A percentile compares a stretch with the other conserved stretches of the same genome.
Conservation (phyloP, 1,140 invertebrate species). For the Drosophila bifasciata region DNA sequence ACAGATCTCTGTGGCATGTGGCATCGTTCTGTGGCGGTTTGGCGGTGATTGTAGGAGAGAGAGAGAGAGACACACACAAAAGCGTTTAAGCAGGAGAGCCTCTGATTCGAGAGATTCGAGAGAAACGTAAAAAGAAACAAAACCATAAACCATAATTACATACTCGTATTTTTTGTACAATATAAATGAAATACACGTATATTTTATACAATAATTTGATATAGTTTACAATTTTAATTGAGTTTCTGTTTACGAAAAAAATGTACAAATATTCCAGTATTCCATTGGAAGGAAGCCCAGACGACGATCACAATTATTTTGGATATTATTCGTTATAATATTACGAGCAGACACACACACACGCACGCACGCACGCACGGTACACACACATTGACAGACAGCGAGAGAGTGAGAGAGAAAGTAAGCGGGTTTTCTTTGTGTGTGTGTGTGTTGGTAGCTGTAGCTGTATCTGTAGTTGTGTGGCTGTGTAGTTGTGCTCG, state of each 20-base stretch:
- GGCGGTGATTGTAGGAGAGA: too few species aligned
- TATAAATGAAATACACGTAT: conserved; percentile 29
- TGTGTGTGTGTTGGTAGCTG: conserved; percentile 31
- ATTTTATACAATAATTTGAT: conserved; percentile 22
- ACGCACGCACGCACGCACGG: conserved; percentile 40
- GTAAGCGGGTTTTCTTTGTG: conserved; percentile 45
- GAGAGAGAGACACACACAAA: too few species aligned
- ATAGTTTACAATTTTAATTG: conserved; percentile 17
- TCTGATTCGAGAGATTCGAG: too few species aligned
- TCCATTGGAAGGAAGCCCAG: neutral
- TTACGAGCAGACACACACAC: conserved; percentile 32
- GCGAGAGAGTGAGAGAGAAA: conserved; percentile 65
- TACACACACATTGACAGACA: conserved; percentile 40
- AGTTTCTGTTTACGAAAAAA: conserved; percentile 28
- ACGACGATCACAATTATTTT: conserved; percentile 33
- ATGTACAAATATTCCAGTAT: conserved; percentile 1
- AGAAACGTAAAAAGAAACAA: too few species aligned
- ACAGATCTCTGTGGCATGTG: too few species aligned
- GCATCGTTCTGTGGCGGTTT: too few species aligned
- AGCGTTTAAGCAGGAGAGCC: too few species aligned
- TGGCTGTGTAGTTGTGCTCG: conserved; percentile 28
- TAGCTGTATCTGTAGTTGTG: conserved; percentile 13
- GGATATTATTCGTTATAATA: conserved; percentile 21
- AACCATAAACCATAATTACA: too few species aligned
- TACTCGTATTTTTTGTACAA: conserved; percentile 7